A percentile compares a stretch with the other conserved stretches of the same genome.
phyloP scores from a whole-genome alignment of 2,888 invertebrate genomes.

The Automeris io region DNA sequence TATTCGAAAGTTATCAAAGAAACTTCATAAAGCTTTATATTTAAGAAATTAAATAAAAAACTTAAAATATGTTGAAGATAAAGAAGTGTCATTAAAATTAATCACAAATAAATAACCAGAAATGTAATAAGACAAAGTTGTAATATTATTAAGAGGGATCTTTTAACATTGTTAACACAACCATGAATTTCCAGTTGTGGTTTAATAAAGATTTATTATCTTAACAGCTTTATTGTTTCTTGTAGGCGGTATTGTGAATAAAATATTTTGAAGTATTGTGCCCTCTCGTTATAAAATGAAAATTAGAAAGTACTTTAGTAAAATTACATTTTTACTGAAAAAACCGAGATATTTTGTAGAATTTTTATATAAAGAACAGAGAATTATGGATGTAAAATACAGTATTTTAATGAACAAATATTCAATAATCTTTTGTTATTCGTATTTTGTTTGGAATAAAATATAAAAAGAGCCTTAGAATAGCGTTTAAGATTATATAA shows the following conservation, averaged over 20 bases:
- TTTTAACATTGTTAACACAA: too few species aligned
- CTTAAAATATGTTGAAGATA: too few species aligned
- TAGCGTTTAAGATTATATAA: too few species aligned
- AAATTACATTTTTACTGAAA: conserved; percentile 14
- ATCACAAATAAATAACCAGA: too few species aligned
- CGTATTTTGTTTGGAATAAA: neutral
- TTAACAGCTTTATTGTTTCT: conserved; percentile 19
- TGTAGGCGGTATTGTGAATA: conserved; percentile 14
- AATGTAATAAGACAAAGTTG: too few species aligned
- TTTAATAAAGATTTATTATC: conserved; percentile 17
- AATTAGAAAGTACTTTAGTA: conserved; percentile 12
- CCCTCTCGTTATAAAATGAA: conserved; percentile 9
- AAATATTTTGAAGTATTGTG: conserved; percentile 5
- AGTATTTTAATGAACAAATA: neutral
- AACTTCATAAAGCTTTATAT: too few species aligned
- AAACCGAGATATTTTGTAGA: neutral
- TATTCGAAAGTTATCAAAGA: too few species aligned
- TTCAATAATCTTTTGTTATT: neutral
- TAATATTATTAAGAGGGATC: too few species aligned
- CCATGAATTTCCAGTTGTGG: too few species aligned
- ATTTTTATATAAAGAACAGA: neutral
- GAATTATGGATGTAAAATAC: neutral
- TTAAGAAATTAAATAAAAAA: too few species aligned
- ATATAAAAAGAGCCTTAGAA: neutral
- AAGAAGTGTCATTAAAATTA: too few species aligned